Percentiles rank a stretch among this genome's conserved stretches.
phyloP scores from a whole-genome alignment of 2,888 invertebrate genomes.

The Drosophila austrosaltans region DNA sequence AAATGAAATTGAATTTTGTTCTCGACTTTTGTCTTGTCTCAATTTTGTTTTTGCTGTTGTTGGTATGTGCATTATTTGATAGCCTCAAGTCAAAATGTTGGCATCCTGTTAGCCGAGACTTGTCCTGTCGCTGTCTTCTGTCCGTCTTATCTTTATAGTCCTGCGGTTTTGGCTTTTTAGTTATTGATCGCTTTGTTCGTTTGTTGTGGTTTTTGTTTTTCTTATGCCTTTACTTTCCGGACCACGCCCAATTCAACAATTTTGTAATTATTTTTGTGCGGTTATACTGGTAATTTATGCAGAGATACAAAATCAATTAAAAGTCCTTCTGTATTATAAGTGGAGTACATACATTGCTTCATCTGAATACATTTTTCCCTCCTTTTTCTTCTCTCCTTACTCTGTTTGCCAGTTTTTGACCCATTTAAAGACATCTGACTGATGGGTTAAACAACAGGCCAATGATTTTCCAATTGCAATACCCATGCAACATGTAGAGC shows the following conservation, averaged over 20 bases:
- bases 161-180: constrained; percentile 51
- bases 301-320: constrained; percentile 68
- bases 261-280: constrained; percentile 37
- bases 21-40: constrained; percentile 64
- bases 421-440: constrained; percentile 24
- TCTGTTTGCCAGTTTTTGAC: constrained; percentile 33
- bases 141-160: constrained; percentile 47
- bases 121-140: constrained; percentile 42
- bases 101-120: constrained; percentile 26
- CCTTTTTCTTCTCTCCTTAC: constrained; percentile 7
- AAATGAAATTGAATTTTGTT: constrained; percentile 74
- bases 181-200: constrained; percentile 30
- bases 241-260: constrained; percentile 18
- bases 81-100: constrained; percentile 36
- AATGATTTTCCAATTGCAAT: constrained; percentile 6
- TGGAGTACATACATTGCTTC: neutral
- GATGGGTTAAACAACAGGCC: constrained; percentile 23
- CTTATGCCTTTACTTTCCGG: constrained; percentile 34
- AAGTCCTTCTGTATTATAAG: constrained; percentile 18
- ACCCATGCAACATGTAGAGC: neutral
- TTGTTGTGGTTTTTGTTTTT: constrained; percentile 24
- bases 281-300: constrained; percentile 36
- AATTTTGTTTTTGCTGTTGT: constrained; percentile 48
- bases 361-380: constrained; percentile 30
- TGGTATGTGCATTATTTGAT: constrained; percentile 76